Evolutionary conservation across 2,113 vertebrate species (phyloP), one percentile per base, ranked within the genome.

Genomic region (Thunnus maccoyii): DNA sequence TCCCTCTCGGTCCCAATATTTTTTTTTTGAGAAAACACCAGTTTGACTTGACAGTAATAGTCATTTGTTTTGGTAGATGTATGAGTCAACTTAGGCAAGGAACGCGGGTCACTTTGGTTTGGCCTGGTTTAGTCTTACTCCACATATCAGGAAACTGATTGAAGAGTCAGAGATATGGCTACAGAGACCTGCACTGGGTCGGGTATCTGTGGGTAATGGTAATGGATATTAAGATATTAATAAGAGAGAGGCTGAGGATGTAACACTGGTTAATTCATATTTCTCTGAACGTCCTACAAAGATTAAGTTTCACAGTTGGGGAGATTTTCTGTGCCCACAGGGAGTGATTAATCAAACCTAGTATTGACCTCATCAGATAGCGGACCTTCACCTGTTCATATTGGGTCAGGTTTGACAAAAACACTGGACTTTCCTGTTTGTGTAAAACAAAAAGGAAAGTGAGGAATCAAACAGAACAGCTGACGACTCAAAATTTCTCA

Each of bases 391-490:
- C 32, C 36, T 74, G 8, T 1, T 27, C 8, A 25, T 17, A 41
- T 22, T 30, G 13, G 16, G 48, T 51, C 48, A 13, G 48, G 68
- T 76, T 20, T 58, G 25, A 25, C 7, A 36, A 36, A 44, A 13
- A 46, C 14, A 41, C 48, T 30, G 25, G 12, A 50, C 25, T 58
- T 20, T 7, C 3, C 27, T 32, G 25, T 46, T n/a, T 56, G 63
- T 56, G 41, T 0, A 5, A 50, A 25, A 12, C 50, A 4, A 71
- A 47, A 6, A 13, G 47, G 47, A 17, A 9, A 13, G 16, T 3
- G 17, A 36, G 52, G 20, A 66, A 22, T 75, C 25, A n/a, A 50
- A 72, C 20, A 7, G 54, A 75, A 70, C 81, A 79, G 55, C 51
- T 7, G 1, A 0, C 3, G 1, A 25, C 65, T 36, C n/a, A 20